Evolutionary conservation across 2,797 vertebrate genomes (phyloP).

Genomic region (Rousettus madagascariensis): DNA sequence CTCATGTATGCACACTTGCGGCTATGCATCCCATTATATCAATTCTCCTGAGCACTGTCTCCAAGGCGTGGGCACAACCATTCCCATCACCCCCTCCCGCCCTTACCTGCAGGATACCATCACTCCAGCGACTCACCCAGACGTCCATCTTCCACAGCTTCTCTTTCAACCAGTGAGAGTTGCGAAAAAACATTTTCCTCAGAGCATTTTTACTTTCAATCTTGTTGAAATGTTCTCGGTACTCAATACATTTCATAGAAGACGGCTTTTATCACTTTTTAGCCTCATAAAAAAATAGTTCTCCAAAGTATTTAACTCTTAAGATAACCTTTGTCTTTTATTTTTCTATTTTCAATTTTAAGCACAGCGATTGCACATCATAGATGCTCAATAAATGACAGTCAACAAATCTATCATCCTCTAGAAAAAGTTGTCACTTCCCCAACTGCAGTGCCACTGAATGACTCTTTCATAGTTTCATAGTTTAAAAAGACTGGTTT

Average conservation of each 20-base stretch:
- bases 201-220: neutral
- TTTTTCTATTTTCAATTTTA: neutral
- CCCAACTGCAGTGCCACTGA: neutral
- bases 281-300: neutral
- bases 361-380: neutral
- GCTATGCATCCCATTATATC: neutral
- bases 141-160: neutral
- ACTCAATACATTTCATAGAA: neutral
- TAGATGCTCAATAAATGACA: neutral
- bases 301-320: neutral
- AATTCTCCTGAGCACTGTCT: neutral
- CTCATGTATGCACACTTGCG: fast-evolving
- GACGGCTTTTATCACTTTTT: neutral
- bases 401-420: neutral
- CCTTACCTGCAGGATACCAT: neutral
- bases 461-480: neutral
- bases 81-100: neutral
- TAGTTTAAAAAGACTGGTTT: neutral
- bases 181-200: neutral
- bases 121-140: neutral
- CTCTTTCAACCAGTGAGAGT: neutral
- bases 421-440: neutral
- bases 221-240: neutral
- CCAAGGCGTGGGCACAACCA: neutral
- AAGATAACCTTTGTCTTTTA: neutral